Base-by-base conservation (phyloP, 2,113 vertebrate species). In the Glareola pratincola region DNA sequence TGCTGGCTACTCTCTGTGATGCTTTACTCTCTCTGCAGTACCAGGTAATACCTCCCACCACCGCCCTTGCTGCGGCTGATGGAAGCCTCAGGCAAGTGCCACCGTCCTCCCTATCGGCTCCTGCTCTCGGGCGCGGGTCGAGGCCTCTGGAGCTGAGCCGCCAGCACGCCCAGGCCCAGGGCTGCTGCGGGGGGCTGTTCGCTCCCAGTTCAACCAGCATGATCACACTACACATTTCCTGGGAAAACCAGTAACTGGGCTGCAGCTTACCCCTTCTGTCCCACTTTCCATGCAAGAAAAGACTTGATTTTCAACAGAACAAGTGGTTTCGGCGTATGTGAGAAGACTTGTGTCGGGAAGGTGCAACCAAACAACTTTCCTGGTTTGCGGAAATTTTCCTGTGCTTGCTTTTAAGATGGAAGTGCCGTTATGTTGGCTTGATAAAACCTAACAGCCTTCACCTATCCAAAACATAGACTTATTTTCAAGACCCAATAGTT, bases 181-280 rank as follows among this genome's bases (percentile, higher is more conserved):
- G 34, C 11, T 21, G n/a, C 43, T 16, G 32, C 84, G 20, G 53
- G 64, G 4, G 8, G n/a, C 1, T 45, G 53, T 12, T 24, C 0
- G 0, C 32, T 8, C 6, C 12, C 10, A 9, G 30, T 0, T 41
- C 12, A 23, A 39, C n/a, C 48, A 9, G 10, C 1, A 1, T 14
- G 21, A 62, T 48, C 59, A 9, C 19, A 34, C 4, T 4, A 29
- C 1, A 4, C 2, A 3, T 32, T 32, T 63, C 48, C 27, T 14
- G 27, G 20, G 48, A 75, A 45, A 85, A 63, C 14, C 4, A 14
- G 19, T 27, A 50, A 34, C 4, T 6, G 23, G 47, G 26, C 68
- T 62, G 73, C 30, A 48, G 15, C 15, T 19, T 26, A 48, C 14
- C 26, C 29, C 7, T 45, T 45, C 23, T 37, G 9, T 29, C 45